phyloP scores from a whole-genome alignment of 2,113 vertebrate genomes.

The Nycticebus coucang region DNA sequence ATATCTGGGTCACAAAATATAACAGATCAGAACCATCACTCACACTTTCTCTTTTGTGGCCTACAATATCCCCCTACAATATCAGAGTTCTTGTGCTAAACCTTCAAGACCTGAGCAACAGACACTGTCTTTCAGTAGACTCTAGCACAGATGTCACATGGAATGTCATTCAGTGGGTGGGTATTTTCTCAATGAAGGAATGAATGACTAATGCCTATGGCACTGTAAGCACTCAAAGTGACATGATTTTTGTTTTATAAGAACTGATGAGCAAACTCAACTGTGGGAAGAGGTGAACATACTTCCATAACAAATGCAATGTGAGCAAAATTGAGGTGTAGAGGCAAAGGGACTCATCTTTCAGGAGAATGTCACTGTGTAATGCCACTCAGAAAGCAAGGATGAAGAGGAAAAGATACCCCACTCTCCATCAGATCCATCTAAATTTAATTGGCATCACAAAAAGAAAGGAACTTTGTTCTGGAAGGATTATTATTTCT shows the following conservation, averaged over 20 bases:
- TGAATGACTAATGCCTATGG: background rate
- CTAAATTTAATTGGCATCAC: constrained; percentile 29
- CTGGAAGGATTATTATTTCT: constrained; percentile 38
- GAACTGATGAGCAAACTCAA: background rate
- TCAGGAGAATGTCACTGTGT: background rate
- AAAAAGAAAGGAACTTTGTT: constrained; percentile 23
- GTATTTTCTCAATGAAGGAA: constrained; percentile 48
- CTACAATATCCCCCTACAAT: background rate
- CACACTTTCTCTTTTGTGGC: background rate
- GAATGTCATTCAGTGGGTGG: background rate
- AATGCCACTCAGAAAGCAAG: background rate
- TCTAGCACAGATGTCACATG: background rate
- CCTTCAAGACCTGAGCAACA: background rate
- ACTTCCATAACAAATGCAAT: background rate
- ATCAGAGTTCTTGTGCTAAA: background rate
- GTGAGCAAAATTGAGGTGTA: background rate
- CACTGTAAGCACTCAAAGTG: background rate
- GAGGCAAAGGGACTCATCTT: background rate
- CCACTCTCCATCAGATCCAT: background rate
- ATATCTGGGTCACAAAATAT: background rate
- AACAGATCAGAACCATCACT: background rate
- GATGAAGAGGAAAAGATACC: background rate
- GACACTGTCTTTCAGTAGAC: background rate
- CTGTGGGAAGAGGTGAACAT: background rate
- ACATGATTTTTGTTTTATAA: background rate